phyloP scores from a whole-genome alignment of 2,113 vertebrate genomes.

The Gasterosteus aculeatus region DNA sequence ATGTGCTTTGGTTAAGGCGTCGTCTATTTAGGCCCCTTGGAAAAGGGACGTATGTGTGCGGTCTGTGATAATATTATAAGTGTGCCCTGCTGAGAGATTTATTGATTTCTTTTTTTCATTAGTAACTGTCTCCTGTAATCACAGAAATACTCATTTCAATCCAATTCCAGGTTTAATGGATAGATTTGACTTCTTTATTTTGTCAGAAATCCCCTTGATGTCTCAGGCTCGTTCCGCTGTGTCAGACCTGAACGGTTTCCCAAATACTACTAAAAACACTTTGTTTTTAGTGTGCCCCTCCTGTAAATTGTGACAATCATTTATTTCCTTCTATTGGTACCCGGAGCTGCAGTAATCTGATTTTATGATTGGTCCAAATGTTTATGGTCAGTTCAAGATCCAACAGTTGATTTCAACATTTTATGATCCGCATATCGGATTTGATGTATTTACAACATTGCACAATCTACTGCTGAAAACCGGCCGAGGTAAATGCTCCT shows the following conservation, averaged over 20 bases:
- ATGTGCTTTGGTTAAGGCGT: slow-evolving; percentile 57
- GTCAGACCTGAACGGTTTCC: not conserved
- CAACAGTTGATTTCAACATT: not conserved
- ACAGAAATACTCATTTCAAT: not conserved
- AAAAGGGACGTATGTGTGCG: slow-evolving; percentile 16
- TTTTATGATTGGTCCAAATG: not conserved
- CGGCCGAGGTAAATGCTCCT: not conserved
- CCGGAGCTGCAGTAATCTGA: not conserved
- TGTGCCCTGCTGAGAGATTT: not conserved
- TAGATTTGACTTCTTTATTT: not conserved
- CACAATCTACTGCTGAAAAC: slow-evolving; percentile 2
- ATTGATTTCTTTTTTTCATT: slow-evolving; percentile 31
- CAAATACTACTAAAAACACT: not conserved
- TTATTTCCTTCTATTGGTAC: not conserved
- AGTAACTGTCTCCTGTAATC: slow-evolving; percentile 5
- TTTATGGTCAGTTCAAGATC: not conserved
- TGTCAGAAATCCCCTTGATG: not conserved
- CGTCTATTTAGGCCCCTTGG: slow-evolving; percentile 39
- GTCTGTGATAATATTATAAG: slow-evolving; percentile 18
- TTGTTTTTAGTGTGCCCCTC: not conserved
- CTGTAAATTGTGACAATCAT: not conserved
- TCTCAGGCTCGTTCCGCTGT: not conserved
- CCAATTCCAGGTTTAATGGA: not conserved
- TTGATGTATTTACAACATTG: not conserved
- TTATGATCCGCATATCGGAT: not conserved